Conservation (phyloP, 1,140 invertebrate species). For the Neotoxoptera formosana region DNA sequence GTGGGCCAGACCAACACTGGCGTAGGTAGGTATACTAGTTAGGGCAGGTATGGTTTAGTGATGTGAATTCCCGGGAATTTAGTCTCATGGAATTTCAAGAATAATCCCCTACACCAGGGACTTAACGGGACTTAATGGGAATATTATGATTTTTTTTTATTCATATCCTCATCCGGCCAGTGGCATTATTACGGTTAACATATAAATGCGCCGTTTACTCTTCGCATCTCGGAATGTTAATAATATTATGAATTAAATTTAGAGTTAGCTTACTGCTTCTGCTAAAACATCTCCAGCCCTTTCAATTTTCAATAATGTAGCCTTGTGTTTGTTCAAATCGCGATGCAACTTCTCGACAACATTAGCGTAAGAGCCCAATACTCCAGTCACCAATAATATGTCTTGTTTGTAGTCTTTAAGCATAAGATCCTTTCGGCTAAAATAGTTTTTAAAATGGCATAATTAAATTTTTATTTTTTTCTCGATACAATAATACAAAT, state of each 20-base stretch:
- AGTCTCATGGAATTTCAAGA: no score
- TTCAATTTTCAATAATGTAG: slow-evolving; percentile 84
- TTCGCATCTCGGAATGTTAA: neutral
- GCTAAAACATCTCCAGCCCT: slow-evolving; percentile 79
- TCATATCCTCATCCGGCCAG: no score
- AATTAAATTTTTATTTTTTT: slow-evolving; percentile 18
- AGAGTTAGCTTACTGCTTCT: slow-evolving; percentile 72
- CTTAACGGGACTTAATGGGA: no score
- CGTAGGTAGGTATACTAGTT: no score
- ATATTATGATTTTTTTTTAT: no score
- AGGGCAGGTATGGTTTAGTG: no score
- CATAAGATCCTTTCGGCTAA: slow-evolving; percentile 76
- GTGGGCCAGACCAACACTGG: no score
- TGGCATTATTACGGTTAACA: no score
- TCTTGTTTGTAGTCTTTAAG: slow-evolving; percentile 76
- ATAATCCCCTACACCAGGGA: no score
- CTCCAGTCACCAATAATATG: slow-evolving; percentile 82
- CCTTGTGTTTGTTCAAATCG: slow-evolving; percentile 80
- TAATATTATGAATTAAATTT: slow-evolving; percentile 1
- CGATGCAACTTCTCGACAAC: slow-evolving; percentile 80
- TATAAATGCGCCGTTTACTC: neutral
- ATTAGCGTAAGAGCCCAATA: slow-evolving; percentile 78
- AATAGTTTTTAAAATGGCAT: slow-evolving; percentile 41
- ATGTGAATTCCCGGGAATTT: no score
- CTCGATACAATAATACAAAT: neutral